Conservation (phyloP, 2,797 vertebrate species). For the Fistularia commersonii region DNA sequence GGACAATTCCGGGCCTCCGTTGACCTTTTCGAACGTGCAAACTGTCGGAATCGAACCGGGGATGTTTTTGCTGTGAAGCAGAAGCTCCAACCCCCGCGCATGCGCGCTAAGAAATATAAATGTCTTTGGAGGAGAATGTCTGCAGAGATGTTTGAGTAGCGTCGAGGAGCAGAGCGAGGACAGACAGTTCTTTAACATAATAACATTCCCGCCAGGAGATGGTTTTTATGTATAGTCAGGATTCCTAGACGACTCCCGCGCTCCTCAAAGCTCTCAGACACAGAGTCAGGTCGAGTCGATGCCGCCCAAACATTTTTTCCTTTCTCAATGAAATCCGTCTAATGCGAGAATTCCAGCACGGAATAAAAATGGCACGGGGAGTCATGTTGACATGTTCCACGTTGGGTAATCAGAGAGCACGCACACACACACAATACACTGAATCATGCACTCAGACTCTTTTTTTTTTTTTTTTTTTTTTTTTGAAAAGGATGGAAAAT, state of each 20-base stretch:
- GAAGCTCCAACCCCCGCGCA: no score
- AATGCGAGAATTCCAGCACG: background rate
- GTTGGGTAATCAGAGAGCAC: slow-evolving; percentile 1
- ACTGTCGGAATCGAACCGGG: no score
- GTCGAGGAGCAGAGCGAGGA: slow-evolving; percentile 4
- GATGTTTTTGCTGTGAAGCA: no score
- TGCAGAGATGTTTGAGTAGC: slow-evolving; percentile 4
- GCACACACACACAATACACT: background rate
- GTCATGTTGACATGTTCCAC: background rate
- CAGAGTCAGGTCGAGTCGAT: slow-evolving; percentile 5
- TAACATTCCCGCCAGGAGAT: slow-evolving; percentile 17
- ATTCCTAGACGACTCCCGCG: slow-evolving; percentile 13
- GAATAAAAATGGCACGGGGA: slow-evolving; percentile 7
- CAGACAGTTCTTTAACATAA: slow-evolving; percentile 3
- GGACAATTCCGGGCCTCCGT: no score
- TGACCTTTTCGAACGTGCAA: no score
- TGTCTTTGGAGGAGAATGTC: slow-evolving; percentile 12
- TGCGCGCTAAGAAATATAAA: no score
- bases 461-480: no score
- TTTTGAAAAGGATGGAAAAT: slow-evolving; percentile 4
- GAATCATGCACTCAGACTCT: slow-evolving; percentile 5
- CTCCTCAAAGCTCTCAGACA: slow-evolving; percentile 5
- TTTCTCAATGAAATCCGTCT: slow-evolving; percentile 14
- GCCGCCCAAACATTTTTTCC: background rate
- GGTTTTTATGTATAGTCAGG: slow-evolving; percentile 30